These are phyloP conservation scores for Podargus strigoides DNA, from an alignment of 2,797 vertebrate species.

Conservation along the genomic window DNA sequence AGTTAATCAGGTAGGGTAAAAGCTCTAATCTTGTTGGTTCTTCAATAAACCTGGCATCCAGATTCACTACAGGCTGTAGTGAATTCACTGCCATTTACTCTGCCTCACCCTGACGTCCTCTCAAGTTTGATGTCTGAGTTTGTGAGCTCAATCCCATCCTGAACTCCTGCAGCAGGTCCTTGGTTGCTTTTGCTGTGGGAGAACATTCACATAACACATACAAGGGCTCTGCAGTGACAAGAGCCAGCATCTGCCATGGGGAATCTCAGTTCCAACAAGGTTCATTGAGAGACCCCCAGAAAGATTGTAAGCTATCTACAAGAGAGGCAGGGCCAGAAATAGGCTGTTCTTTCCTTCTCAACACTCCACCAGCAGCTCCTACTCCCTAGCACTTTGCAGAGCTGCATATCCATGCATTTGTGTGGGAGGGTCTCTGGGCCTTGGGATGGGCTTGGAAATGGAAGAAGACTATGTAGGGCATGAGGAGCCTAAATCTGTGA, in stretches of 20 bases:
- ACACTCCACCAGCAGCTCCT: not conserved
- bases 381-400: not conserved
- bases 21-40: not conserved
- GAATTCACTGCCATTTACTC: not conserved
- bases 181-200: not conserved
- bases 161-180: not conserved
- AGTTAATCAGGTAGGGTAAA: not conserved
- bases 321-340: not conserved
- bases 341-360: not conserved
- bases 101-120: not conserved
- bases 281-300: rapidly evolving
- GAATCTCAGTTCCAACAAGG: not conserved
- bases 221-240: not conserved
- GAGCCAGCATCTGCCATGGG: not conserved
- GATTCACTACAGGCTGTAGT: not conserved
- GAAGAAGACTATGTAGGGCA: not conserved
- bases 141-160: not conserved
- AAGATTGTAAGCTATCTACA: not conserved
- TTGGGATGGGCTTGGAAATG: not conserved
- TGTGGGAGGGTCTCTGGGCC: not conserved
- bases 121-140: not conserved
- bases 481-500: not conserved
- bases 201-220: not conserved
- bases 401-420: not conserved
- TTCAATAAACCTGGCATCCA: not conserved